Evolutionary conservation across 2,113 vertebrate species (phyloP).

Genomic region (Acanthisitta chloris): DNA sequence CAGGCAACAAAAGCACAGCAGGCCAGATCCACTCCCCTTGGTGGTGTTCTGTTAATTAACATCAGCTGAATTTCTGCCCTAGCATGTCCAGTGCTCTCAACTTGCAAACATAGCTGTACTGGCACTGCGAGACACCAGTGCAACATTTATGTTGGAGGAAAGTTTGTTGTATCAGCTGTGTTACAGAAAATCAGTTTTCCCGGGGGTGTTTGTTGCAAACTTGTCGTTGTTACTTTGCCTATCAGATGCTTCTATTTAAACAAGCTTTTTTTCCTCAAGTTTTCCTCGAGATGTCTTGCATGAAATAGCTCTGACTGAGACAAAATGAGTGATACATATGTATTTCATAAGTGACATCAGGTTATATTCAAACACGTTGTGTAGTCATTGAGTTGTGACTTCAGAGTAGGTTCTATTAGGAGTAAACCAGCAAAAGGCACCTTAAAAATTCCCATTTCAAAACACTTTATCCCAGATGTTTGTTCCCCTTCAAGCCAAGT

Average conservation of each 20-base stretch:
- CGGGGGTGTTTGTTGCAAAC: not conserved
- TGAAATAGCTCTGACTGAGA: not conserved
- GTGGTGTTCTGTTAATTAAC: not conserved
- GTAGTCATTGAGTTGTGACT: not conserved
- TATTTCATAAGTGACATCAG: not conserved
- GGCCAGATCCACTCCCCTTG: not conserved
- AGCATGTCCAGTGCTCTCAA: not conserved
- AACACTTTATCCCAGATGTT: not conserved
- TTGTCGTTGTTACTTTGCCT: not conserved
- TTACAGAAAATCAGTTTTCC: not conserved
- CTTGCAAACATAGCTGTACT: not conserved
- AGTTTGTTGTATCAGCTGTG: conserved; percentile 10
- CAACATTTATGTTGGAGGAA: not conserved
- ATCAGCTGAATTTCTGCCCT: not conserved
- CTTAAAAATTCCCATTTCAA: not conserved
- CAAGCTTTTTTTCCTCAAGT: not conserved
- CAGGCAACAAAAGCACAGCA: not conserved
- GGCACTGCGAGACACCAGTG: not conserved
- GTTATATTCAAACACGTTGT: not conserved
- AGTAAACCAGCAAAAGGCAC: not conserved
- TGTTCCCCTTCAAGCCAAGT: not conserved
- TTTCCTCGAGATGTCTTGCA: not conserved
- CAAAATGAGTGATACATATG: not conserved
- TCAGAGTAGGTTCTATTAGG: not conserved
- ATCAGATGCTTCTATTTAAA: conserved; percentile 1